Percentiles rank a stretch among this genome's conserved stretches.
Conservation (phyloP, 1,140 invertebrate genomes). For the Drosophila orena region DNA sequence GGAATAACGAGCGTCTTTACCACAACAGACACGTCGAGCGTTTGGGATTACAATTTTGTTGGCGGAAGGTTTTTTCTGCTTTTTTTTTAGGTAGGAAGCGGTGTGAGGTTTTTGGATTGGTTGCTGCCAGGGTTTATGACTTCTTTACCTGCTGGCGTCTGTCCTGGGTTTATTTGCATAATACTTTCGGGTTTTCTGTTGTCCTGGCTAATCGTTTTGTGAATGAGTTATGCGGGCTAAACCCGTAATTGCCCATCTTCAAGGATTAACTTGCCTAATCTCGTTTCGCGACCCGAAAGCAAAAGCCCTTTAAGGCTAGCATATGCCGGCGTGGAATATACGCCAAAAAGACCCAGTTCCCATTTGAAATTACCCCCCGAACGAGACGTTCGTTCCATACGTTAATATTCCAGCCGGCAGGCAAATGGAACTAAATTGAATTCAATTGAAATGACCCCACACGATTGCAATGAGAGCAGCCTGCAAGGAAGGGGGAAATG, state of each 20-base stretch:
- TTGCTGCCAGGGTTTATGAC: conserved; percentile 14
- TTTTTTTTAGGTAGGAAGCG: conserved; percentile 35
- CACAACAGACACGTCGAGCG: conserved; percentile 64
- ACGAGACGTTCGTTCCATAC: conserved; percentile 1
- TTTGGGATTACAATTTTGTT: conserved; percentile 60
- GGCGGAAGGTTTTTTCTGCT: conserved; percentile 37
- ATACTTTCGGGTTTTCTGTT: conserved; percentile 22
- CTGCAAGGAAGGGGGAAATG: conserved; percentile 12
- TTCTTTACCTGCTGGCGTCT: conserved; percentile 48
- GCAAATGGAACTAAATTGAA: conserved; percentile 80
- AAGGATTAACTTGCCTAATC: conserved; percentile 38
- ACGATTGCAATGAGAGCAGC: conserved; percentile 33
- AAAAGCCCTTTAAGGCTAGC: conserved; percentile 27
- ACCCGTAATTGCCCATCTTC: conserved; percentile 28
- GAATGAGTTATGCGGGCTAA: conserved; percentile 35
- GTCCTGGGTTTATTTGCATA: conserved; percentile 36
- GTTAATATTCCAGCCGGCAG: conserved; percentile 28
- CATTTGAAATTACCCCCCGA: conserved; percentile 8
- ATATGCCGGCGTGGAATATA: conserved; percentile 40
- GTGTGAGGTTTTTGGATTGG: conserved; percentile 34
- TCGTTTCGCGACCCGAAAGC: neutral
- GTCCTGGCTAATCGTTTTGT: conserved; percentile 40
- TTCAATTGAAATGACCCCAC: conserved; percentile 84
- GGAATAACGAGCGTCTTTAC: conserved; percentile 79
- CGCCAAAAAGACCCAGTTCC: conserved; percentile 21